A percentile compares a stretch with the other conserved stretches of the same genome.
Evolutionary conservation across 2,888 invertebrate genomes (phyloP).

Genomic region (Teleiodes luculella): DNA sequence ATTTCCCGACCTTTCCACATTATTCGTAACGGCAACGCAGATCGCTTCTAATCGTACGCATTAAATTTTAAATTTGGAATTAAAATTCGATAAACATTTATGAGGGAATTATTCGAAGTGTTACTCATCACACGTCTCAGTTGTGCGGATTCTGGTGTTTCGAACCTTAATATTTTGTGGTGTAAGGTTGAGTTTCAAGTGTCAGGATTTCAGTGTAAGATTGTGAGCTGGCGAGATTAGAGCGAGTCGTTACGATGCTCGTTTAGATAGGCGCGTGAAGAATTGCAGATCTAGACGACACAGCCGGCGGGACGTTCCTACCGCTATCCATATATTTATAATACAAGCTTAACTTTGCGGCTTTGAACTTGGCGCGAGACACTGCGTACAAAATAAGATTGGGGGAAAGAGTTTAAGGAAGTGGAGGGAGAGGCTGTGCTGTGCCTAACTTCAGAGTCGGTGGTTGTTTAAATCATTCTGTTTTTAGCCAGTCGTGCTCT

Average conservation of each 20-base stretch:
- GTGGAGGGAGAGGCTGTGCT: too few relatives aligned
- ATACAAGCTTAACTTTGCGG: too few relatives aligned
- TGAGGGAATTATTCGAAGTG: conserved; percentile 30
- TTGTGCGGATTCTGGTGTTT: conserved; percentile 1
- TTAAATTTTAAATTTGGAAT: conserved; percentile 4
- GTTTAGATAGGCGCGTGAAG: conserved; percentile 74
- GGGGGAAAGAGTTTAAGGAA: neutral
- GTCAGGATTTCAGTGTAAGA: neutral
- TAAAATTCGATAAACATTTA: conserved; percentile 31
- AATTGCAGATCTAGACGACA: conserved; percentile 65
- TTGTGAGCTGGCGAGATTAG: conserved; percentile 55
- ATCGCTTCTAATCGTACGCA: neutral
- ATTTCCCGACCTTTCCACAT: neutral
- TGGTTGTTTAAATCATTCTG: conserved; percentile 24
- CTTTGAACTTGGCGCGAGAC: too few relatives aligned
- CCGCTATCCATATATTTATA: conserved; percentile 33
- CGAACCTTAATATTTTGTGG: neutral
- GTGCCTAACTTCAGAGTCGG: too few relatives aligned
- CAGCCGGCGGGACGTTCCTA: neutral
- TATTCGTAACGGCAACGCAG: neutral
- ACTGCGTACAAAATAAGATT: too few relatives aligned
- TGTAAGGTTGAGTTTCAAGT: conserved; percentile 7
- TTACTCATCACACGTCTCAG: conserved; percentile 27
- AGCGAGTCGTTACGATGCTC: conserved; percentile 73
- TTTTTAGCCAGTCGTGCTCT: neutral